phyloP scores from a whole-genome alignment of 2,113 vertebrate species.

The Phrynocephalus versicolor region DNA sequence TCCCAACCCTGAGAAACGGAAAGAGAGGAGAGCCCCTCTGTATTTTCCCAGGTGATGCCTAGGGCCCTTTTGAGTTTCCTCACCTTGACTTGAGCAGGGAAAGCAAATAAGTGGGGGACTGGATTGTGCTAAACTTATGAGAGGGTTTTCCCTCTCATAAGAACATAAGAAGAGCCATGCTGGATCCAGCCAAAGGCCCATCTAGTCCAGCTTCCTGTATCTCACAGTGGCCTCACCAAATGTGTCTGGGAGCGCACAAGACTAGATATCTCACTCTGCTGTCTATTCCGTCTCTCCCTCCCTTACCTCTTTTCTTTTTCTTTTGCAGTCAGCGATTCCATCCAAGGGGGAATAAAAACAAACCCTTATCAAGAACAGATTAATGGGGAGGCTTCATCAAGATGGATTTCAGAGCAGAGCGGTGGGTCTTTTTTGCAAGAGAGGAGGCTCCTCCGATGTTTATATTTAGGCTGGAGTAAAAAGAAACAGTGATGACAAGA shows the following conservation, averaged over 20 bases:
- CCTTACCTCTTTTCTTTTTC: neutral
- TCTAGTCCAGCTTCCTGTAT: too few relatives aligned
- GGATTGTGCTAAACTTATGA: too few relatives aligned
- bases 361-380: constrained; percentile 45
- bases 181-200: too few relatives aligned
- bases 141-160: too few relatives aligned
- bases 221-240: too few relatives aligned
- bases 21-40: constrained; percentile 39
- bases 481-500: constrained; percentile 42
- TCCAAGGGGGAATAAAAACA: constrained; percentile 53
- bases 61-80: constrained; percentile 49
- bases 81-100: constrained; percentile 51
- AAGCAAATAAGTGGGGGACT: constrained; percentile 63
- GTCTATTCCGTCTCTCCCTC: neutral
- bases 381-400: constrained; percentile 38
- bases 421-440: neutral
- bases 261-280: constrained; percentile 16
- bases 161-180: too few relatives aligned
- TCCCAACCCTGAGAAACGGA: constrained; percentile 5
- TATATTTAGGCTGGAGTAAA: neutral
- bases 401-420: neutral
- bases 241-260: too few relatives aligned
- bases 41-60: too few relatives aligned
- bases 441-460: constrained; percentile 13
- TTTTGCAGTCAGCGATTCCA: constrained; percentile 49